Percentiles rank a stretch among this genome's conserved stretches.
Conservation (phyloP, 37 sponge, comb jelly and placozoan genomes). For the Aplysina aerophoba region DNA sequence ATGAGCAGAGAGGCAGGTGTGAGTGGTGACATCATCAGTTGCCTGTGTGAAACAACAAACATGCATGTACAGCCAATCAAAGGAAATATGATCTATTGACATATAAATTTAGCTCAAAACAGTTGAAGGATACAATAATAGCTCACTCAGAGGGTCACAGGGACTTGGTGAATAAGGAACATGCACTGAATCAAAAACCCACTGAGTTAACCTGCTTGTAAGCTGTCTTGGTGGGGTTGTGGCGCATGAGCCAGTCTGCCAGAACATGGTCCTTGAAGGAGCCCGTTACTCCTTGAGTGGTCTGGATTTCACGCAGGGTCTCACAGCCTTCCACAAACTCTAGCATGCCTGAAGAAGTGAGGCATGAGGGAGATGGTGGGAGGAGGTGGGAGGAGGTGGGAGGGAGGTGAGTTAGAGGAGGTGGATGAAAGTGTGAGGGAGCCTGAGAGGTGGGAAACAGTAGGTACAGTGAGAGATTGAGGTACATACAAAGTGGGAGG, state of each 20-base stretch:
- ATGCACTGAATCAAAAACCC: too few species aligned
- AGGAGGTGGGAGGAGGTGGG: not conserved
- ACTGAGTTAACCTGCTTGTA: slow-evolving; percentile 65
- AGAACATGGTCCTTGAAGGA: slow-evolving; percentile 87
- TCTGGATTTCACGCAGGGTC: slow-evolving; percentile 88
- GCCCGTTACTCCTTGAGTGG: slow-evolving; percentile 83
- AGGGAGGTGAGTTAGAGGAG: slow-evolving; percentile 3
- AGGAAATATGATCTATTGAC: too few species aligned
- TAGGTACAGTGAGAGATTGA: too few species aligned
- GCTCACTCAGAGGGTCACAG: not conserved
- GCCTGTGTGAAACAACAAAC: too few species aligned
- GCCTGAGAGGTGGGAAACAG: not conserved
- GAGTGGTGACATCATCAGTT: not conserved
- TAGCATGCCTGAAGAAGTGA: slow-evolving; percentile 59
- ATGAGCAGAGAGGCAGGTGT: too few species aligned
- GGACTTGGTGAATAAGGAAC: not conserved
- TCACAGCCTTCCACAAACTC: slow-evolving; percentile 76
- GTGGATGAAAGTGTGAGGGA: slow-evolving; percentile 15
- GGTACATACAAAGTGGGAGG: too few species aligned
- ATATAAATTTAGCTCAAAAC: too few species aligned
- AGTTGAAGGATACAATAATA: not conserved
- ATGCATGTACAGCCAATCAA: too few species aligned
- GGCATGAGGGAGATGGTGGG: not conserved
- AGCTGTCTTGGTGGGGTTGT: slow-evolving; percentile 80
- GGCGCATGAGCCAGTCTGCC: slow-evolving; percentile 79